Evolutionary conservation across 2,888 invertebrate species (phyloP).

Genomic region (Ethmia dodecea): DNA sequence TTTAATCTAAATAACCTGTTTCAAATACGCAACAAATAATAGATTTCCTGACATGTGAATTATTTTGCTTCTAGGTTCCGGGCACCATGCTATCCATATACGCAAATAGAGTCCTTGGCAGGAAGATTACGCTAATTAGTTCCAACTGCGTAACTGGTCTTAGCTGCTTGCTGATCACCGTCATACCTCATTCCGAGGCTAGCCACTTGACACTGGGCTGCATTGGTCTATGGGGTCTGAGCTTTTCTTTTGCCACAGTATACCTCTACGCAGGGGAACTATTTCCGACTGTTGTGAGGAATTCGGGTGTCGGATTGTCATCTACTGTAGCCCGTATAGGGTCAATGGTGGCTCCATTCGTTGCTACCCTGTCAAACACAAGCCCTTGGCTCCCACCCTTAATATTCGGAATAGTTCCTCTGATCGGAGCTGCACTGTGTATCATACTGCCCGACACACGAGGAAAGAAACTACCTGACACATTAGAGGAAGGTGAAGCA

Average conservation of each 20-base stretch:
- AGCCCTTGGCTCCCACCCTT: constrained; percentile 82
- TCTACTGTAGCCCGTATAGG: constrained; percentile 92
- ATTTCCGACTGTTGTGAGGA: constrained; percentile 93
- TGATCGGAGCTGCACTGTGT: constrained; percentile 82
- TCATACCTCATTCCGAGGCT: constrained; percentile 67
- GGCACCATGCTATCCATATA: constrained; percentile 81
- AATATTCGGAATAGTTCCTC: constrained; percentile 83
- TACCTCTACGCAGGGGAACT: constrained; percentile 93
- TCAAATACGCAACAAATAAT: no score
- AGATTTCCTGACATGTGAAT: neutral
- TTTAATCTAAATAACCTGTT: no score
- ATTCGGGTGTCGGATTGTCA: constrained; percentile 90
- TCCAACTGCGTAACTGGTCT: constrained; percentile 81
- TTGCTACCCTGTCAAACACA: constrained; percentile 80
- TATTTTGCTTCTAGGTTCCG: constrained; percentile 59
- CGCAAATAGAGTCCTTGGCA: constrained; percentile 81
- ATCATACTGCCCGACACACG: constrained; percentile 87
- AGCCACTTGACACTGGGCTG: constrained; percentile 81
- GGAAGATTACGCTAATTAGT: constrained; percentile 81
- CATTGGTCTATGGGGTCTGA: constrained; percentile 87
- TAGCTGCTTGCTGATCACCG: constrained; percentile 80
- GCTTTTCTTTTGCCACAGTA: constrained; percentile 89
- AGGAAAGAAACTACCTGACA: constrained; percentile 86
- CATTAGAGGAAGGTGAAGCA: constrained; percentile 87
- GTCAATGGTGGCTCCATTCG: constrained; percentile 90